Base-by-base conservation (phyloP, 2,797 vertebrate genomes). In the Melanotaenia maccullochi region DNA sequence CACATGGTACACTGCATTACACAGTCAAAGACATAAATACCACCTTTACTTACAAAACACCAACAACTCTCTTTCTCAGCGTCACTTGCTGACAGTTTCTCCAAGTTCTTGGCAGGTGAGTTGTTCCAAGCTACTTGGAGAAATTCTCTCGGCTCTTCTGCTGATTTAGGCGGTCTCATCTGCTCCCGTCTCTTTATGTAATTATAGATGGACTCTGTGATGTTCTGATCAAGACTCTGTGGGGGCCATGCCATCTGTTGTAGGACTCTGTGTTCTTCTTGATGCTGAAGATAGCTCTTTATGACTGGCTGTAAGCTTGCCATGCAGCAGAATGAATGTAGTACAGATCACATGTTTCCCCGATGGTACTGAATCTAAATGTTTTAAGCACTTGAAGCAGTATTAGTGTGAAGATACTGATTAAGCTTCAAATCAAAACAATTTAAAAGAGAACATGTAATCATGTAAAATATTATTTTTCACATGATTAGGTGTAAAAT, bases 201-300 rank as follows among this genome's bases (percentile, higher is more conserved):
- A 71, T 75, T 75, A 68, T 67, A 75, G 59, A 55, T 51, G 61
- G 77, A 63, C 57, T 35, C 32, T 52, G 32, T 63, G 68, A 71
- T 49, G 59, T 62, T 67, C 63, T 55, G 68, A 71, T 68, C 0
- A 36, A 35, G 57, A 63, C 74, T 76, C 68, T 64, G 66, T 44
- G 73, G 55, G 60, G 44, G 66, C 28, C 44, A 40, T 18, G 60
- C 60, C 73, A 75, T 75, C 73, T 75, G 72, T 42, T 56, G 55
- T 67, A 69, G 66, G 73, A 75, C 66, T 65, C 47, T 1, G 35
- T 49, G 63, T 79, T 67, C 12, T 28, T 63, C 71, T 74, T 52
- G 25, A 47, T 33, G 63, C 64, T 64, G 68, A 63, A 67, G 77
- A 75, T 65, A 60, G 60, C 38, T 60, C 68, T 71, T 54, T 25